Percentiles rank a stretch among this genome's conserved stretches.
These are phyloP conservation scores for Meiosimyza decipiens DNA, from an alignment of 2,888 invertebrate species.

Conservation along the genomic window DNA sequence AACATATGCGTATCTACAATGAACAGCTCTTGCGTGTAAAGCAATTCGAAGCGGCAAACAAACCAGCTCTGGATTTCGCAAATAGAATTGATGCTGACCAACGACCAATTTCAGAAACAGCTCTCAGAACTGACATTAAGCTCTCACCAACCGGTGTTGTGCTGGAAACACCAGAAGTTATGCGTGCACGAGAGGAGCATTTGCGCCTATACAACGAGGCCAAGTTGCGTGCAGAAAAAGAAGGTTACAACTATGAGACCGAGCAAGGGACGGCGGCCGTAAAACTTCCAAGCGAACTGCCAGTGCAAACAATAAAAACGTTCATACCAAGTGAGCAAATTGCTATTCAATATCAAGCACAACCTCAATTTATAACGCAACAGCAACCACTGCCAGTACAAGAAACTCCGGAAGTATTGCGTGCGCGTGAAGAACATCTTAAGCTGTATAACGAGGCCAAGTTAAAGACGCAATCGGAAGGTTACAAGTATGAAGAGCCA, in stretches of 20 bases:
- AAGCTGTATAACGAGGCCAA: slow-evolving; percentile 47
- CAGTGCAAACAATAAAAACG: neutral
- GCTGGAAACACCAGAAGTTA: slow-evolving; percentile 53
- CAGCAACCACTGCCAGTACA: slow-evolving; percentile 22
- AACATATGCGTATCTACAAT: slow-evolving; percentile 39
- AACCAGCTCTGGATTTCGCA: slow-evolving; percentile 8
- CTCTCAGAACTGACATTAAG: neutral
- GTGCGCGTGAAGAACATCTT: slow-evolving; percentile 42
- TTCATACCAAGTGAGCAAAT: too few relatives aligned
- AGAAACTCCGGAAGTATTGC: slow-evolving; percentile 25
- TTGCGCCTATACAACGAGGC: slow-evolving; percentile 50
- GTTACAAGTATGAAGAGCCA: neutral
- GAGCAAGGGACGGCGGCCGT: neutral
- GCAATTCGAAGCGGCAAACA: slow-evolving; percentile 22
- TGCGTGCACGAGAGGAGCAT: slow-evolving; percentile 56
- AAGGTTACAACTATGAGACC: slow-evolving; percentile 24
- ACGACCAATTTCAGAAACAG: neutral
- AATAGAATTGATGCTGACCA: neutral
- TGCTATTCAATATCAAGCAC: too few relatives aligned
- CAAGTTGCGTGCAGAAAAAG: slow-evolving; percentile 39
- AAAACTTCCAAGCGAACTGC: neutral
- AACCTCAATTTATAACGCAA: too few relatives aligned
- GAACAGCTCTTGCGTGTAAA: slow-evolving; percentile 33
- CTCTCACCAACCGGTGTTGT: slow-evolving; percentile 32
- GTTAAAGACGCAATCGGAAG: slow-evolving; percentile 40